Evolutionary conservation across 53 echinoderm and acorn worm genomes (phyloP).

Genomic region (Crossaster papposus): DNA sequence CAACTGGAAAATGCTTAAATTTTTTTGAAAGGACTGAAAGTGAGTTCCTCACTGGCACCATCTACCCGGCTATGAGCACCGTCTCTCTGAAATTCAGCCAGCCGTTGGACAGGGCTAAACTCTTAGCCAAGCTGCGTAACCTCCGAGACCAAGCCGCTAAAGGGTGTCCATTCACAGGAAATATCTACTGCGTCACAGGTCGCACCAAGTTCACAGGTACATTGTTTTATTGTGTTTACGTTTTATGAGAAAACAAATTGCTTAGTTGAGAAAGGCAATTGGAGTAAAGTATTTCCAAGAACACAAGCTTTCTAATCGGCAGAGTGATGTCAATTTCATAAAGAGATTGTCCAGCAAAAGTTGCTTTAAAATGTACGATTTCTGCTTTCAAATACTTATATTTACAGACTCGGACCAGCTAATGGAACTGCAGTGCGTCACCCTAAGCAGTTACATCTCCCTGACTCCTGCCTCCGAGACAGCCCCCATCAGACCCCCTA

Average conservation of each 20-base stretch:
- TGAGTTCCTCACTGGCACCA: slow-evolving; percentile 16
- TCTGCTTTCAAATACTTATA: background rate
- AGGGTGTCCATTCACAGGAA: slow-evolving; percentile 60
- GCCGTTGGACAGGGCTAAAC: slow-evolving; percentile 78
- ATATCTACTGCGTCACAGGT: slow-evolving; percentile 78
- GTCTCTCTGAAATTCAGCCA: slow-evolving; percentile 77
- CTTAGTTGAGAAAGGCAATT: background rate
- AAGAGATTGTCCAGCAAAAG: background rate
- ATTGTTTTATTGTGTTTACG: no score
- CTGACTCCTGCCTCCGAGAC: slow-evolving; percentile 56
- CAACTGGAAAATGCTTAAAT: background rate
- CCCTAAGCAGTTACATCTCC: slow-evolving; percentile 80
- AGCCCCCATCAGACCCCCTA: slow-evolving; percentile 27
- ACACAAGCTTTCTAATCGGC: background rate
- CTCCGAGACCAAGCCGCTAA: slow-evolving; percentile 54
- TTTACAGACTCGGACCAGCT: slow-evolving; percentile 77
- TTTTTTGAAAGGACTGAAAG: slow-evolving; percentile 1
- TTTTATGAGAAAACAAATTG: background rate
- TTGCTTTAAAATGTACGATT: background rate
- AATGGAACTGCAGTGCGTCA: slow-evolving; percentile 70
- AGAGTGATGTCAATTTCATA: no score
- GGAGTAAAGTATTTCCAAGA: background rate
- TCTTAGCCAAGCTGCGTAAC: slow-evolving; percentile 73
- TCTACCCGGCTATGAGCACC: slow-evolving; percentile 65
- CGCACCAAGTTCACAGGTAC: slow-evolving; percentile 80